Percentiles rank a stretch among this genome's conserved stretches.
Conservation (phyloP, 2,888 invertebrate species). For the Eristalis pertinax region DNA sequence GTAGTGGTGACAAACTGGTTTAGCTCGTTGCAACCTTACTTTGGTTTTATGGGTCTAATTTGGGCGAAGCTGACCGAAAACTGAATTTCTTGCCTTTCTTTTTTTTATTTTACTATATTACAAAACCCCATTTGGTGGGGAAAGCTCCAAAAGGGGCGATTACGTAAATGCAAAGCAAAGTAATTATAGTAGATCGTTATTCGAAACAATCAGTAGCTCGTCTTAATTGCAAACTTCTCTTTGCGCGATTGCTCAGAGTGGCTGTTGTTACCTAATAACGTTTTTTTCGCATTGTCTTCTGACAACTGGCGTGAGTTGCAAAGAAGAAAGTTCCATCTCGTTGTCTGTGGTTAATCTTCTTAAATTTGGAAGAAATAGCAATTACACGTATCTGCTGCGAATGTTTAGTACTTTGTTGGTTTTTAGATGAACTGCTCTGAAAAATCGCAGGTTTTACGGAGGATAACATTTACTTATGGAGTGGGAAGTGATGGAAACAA, state of each 20-base stretch:
- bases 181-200: slow-evolving; percentile 34
- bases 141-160: slow-evolving; percentile 26
- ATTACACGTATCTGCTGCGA: background rate
- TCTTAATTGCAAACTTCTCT: slow-evolving; percentile 15
- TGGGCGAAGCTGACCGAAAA: slow-evolving; percentile 22
- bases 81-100: slow-evolving; percentile 17
- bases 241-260: background rate
- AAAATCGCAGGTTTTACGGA: background rate
- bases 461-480: background rate
- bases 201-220: slow-evolving; percentile 30
- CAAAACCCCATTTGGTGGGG: slow-evolving; percentile 30
- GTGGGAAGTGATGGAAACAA: background rate
- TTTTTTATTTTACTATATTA: slow-evolving; percentile 28
- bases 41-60: background rate
- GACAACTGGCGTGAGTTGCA: slow-evolving; percentile 1
- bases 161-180: slow-evolving; percentile 37
- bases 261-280: slow-evolving; percentile 23
- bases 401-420: background rate
- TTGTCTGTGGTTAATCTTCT: background rate
- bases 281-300: slow-evolving; percentile 24
- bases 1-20: slow-evolving; percentile 38
- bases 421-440: background rate
- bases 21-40: slow-evolving; percentile 3
- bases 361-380: background rate
- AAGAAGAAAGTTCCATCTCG: slow-evolving; percentile 27